These are phyloP conservation scores for Allygus modestus DNA, from an alignment of 2,888 invertebrate genomes.

Conservation along the genomic window DNA sequence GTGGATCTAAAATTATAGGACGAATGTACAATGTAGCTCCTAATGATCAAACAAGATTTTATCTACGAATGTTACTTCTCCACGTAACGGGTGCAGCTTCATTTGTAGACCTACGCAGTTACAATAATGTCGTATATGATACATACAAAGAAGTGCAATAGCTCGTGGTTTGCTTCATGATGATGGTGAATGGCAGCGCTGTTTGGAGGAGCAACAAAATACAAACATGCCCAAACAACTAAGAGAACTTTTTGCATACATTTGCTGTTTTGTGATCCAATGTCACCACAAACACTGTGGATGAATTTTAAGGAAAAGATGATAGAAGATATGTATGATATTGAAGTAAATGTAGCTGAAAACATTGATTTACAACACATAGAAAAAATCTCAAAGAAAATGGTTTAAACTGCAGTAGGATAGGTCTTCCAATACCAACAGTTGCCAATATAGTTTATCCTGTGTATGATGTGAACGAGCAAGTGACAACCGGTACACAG, in stretches of 20 bases:
- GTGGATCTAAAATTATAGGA: too few species aligned
- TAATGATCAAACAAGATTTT: constrained; percentile 29
- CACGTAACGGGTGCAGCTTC: too few species aligned
- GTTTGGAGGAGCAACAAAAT: too few species aligned
- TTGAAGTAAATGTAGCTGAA: background rate
- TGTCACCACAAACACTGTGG: too few species aligned
- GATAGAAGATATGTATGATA: too few species aligned
- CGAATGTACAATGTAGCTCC: constrained; percentile 60
- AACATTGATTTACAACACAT: background rate
- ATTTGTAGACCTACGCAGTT: constrained; percentile 52
- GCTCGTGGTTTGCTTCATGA: constrained; percentile 61
- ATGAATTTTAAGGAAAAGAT: too few species aligned
- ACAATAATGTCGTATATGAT: background rate
- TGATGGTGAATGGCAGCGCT: too few species aligned
- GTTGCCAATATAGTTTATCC: background rate
- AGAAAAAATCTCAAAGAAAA: constrained; percentile 25
- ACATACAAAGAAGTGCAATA: constrained; percentile 42
- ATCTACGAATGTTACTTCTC: too few species aligned
- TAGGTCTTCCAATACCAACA: constrained; percentile 14
- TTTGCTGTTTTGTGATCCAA: constrained; percentile 50
- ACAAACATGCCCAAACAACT: too few species aligned
- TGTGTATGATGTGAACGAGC: background rate
- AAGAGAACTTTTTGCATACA: too few species aligned
- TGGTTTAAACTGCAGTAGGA: background rate
- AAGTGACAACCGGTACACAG: background rate